Evolutionary conservation across 1,140 invertebrate genomes (phyloP).

Genomic region (Apolygus lucorum): DNA sequence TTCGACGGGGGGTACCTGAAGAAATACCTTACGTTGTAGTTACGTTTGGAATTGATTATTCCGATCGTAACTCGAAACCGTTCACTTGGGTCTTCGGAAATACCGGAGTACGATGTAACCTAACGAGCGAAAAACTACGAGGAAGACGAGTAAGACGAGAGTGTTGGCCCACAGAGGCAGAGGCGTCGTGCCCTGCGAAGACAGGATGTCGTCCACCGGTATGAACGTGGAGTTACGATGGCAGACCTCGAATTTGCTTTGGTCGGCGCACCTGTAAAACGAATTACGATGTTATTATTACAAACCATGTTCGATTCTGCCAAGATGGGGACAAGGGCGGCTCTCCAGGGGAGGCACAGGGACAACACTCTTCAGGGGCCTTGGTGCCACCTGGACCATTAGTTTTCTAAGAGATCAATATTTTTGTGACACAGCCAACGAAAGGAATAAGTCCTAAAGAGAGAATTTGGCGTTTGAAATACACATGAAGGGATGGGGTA

Average conservation of each 20-base stretch:
- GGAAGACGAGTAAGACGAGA: conserved; percentile 59
- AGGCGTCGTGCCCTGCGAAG: conserved; percentile 45
- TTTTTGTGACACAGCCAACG: too few relatives aligned
- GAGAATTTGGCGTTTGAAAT: background rate
- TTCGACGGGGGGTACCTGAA: background rate
- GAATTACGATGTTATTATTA: background rate
- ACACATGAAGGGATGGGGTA: background rate
- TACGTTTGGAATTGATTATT: background rate
- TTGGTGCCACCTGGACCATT: too few relatives aligned
- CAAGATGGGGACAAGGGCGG: too few relatives aligned
- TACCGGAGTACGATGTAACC: conserved; percentile 68
- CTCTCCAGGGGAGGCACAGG: too few relatives aligned
- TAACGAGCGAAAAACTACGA: conserved; percentile 60
- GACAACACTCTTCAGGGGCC: too few relatives aligned
- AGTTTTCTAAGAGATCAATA: too few relatives aligned
- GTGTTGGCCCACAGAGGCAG: conserved; percentile 68
- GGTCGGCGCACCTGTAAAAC: conserved; percentile 51
- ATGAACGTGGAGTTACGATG: conserved; percentile 50
- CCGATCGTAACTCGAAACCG: background rate
- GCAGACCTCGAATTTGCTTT: conserved; percentile 59
- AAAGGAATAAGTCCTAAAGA: too few relatives aligned
- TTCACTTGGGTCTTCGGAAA: conserved; percentile 49
- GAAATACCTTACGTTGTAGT: background rate
- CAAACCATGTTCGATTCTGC: background rate
- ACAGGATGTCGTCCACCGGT: conserved; percentile 57